These are phyloP conservation scores for Aselliscus stoliczkanus DNA, from an alignment of 2,797 vertebrate species.

Conservation along the genomic window DNA sequence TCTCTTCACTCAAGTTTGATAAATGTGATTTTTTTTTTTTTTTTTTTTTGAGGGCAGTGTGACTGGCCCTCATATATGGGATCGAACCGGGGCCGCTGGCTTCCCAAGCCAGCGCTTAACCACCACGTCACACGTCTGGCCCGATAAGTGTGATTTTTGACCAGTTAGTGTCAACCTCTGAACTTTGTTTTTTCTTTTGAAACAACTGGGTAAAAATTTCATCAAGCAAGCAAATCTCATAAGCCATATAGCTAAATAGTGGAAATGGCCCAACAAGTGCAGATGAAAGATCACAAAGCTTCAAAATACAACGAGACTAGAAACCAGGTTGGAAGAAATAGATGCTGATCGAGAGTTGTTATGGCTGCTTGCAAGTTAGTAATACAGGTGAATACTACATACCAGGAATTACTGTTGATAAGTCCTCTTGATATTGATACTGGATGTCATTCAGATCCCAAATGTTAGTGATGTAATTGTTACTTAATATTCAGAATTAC, in stretches of 20 bases:
- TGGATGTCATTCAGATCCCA: neutral
- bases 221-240: neutral
- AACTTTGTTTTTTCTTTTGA: neutral
- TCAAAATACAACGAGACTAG: neutral
- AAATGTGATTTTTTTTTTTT: neutral
- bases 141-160: neutral
- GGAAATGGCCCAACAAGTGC: neutral
- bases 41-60: constrained; percentile 1
- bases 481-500: neutral
- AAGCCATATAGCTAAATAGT: neutral
- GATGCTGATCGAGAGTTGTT: neutral
- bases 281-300: neutral
- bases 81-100: too few relatives aligned
- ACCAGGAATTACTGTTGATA: neutral
- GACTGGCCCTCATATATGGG: too few relatives aligned
- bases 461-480: neutral
- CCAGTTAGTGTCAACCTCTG: neutral
- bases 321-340: neutral
- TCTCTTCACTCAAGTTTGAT: neutral
- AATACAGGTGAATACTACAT: too few relatives aligned
- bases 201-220: neutral
- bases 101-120: too few relatives aligned
- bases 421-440: neutral
- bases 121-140: too few relatives aligned
- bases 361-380: neutral